Evolutionary conservation across 2,797 vertebrate genomes (phyloP).

Genomic region (Mormyrus proboscirostris): DNA sequence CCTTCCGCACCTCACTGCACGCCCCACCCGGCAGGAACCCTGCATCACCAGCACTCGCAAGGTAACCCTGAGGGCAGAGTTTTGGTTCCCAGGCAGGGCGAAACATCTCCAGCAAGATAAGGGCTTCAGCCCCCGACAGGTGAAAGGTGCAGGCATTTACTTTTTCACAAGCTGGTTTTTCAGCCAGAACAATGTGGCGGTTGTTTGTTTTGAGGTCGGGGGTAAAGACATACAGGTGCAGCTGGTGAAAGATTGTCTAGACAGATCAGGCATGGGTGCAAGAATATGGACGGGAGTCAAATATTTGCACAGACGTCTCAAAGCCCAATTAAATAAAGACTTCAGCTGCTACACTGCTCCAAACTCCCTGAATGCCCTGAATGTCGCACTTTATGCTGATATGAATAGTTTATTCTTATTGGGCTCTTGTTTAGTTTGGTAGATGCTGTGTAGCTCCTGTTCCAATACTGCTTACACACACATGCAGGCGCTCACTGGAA

Average conservation of each 20-base stretch:
- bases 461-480: neutral
- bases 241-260: slow-evolving; percentile 1
- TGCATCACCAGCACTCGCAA: neutral
- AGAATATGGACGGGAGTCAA: neutral
- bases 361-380: neutral
- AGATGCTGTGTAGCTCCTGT: neutral
- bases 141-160: slow-evolving; percentile 34
- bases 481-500: neutral
- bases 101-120: neutral
- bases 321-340: slow-evolving; percentile 13
- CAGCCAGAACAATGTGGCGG: neutral
- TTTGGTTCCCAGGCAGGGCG: slow-evolving; percentile 11
- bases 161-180: slow-evolving; percentile 20
- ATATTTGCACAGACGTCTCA: neutral
- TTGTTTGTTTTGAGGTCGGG: slow-evolving; percentile 7
- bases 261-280: slow-evolving; percentile 8
- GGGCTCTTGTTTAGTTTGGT: neutral
- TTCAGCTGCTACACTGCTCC: neutral
- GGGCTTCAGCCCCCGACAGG: slow-evolving; percentile 15
- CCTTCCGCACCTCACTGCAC: neutral
- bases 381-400: neutral
- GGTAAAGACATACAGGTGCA: slow-evolving; percentile 19
- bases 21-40: neutral
- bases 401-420: neutral
- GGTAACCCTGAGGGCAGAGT: slow-evolving; percentile 4